These are phyloP conservation scores for Ptiloglossa arizonensis DNA, from an alignment of 1,140 invertebrate species.

Conservation along the genomic window DNA sequence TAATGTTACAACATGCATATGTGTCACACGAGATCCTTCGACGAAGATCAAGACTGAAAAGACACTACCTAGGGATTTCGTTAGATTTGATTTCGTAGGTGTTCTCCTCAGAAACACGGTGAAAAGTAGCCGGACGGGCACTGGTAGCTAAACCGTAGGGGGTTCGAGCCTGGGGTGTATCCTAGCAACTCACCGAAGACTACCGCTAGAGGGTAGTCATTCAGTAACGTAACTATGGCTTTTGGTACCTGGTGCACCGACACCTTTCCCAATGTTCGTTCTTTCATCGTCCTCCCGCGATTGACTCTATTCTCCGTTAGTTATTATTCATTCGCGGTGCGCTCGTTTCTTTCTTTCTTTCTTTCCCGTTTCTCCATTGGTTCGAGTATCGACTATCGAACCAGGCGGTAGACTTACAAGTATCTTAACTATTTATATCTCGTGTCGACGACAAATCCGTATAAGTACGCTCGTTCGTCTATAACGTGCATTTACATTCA, in stretches of 20 bases:
- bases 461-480: no score
- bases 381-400: no score
- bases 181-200: constrained; percentile 74
- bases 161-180: constrained; percentile 72
- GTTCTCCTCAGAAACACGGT: constrained; percentile 41
- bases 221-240: constrained; percentile 68
- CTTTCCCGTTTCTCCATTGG: no score
- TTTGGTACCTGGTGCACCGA: constrained; percentile 26
- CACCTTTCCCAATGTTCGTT: constrained; percentile 2
- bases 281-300: neutral
- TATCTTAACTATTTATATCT: no score
- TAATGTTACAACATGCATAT: no score
- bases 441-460: no score
- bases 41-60: neutral
- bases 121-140: constrained; percentile 47
- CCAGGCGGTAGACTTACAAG: no score
- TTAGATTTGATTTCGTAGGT: constrained; percentile 30
- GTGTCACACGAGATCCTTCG: no score
- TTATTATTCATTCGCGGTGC: no score
- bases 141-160: constrained; percentile 46
- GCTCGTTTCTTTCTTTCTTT: no score
- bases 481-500: neutral
- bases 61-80: constrained; percentile 44
- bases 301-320: neutral
- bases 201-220: constrained; percentile 64